Evolutionary conservation across 1,140 invertebrate species (phyloP).

Genomic region (Tribolium madens): DNA sequence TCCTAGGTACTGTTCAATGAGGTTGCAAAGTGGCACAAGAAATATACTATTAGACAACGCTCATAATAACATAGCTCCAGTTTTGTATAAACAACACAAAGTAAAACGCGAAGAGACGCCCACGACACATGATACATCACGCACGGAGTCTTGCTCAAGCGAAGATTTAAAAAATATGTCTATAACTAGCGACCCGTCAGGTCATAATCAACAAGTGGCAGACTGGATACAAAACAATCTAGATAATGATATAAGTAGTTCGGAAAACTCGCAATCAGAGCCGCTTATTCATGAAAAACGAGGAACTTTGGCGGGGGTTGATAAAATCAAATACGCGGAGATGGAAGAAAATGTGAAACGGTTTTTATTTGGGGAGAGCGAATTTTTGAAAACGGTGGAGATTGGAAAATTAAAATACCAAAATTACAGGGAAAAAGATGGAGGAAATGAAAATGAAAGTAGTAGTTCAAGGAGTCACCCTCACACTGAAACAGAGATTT

Average conservation of each 20-base stretch:
- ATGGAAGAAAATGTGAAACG: constrained; percentile 64
- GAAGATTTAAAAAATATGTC: constrained; percentile 52
- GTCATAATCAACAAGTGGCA: constrained; percentile 58
- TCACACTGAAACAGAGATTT: constrained; percentile 59
- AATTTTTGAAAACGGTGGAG: constrained; percentile 61
- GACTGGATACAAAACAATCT: constrained; percentile 62
- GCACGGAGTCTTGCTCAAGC: constrained; percentile 52
- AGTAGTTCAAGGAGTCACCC: constrained; percentile 49
- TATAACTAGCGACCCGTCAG: constrained; percentile 54
- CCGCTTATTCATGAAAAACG: constrained; percentile 13
- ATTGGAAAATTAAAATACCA: constrained; percentile 60
- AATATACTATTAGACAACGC: constrained; percentile 84
- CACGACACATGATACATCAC: constrained; percentile 44
- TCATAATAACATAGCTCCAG: constrained; percentile 74
- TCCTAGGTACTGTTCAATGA: constrained; percentile 78
- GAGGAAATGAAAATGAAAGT: constrained; percentile 4
- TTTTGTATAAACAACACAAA: constrained; percentile 71
- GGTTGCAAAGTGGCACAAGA: constrained; percentile 79
- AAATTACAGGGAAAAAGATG: constrained; percentile 50
- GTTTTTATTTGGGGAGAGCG: constrained; percentile 63
- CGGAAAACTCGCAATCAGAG: constrained; percentile 58
- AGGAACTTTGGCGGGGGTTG: constrained; percentile 39
- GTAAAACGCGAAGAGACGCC: constrained; percentile 65
- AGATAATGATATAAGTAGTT: constrained; percentile 51
- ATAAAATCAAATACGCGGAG: constrained; percentile 60